Base-by-base conservation (phyloP, 1,140 invertebrate genomes). In the Ptiloglossa arizonensis region DNA sequence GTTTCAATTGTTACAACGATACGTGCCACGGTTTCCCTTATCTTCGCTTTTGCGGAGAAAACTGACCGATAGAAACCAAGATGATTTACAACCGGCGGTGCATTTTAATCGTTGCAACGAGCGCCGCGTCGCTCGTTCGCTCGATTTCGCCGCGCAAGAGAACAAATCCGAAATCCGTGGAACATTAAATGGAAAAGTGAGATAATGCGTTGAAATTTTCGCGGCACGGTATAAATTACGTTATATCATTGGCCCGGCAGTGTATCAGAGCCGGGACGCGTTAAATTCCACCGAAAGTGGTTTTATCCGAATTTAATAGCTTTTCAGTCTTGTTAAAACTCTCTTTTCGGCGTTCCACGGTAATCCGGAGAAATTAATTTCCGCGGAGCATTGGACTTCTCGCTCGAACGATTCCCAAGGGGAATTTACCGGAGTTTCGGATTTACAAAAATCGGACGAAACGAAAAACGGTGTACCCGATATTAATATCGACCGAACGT, bases 1-100 rank as follows among this genome's bases (percentile, higher is more conserved):
- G 52, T 75, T 75, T 75, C 72, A 75, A 75, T 75, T 75, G 72
- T 75, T 75, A 57, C 15, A 24, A 68, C 64, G 52, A 75, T 68
- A 67, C 72, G 64, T 46, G 38, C 50, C 38, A 46, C 50, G n/a
- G 63, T 32, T 41, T 46, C 22, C 63, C 72, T 75, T 75, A 75
- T 75, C 64, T 68, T 32, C 50, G 3, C 38, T 24, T 24, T 15
- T n/a, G n/a, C 17, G 46, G 32, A 52, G 63, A 38, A 67, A 67
- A 44, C 27, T 41, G 72, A 35, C 50, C 52, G 52, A 56, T 68
- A 75, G 68, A 75, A 75, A 68, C 41, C 52, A 24, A 15, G 1
- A 52, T 74, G 72, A 74, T 74, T 74, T 74, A 74, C 24, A 24
- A 27, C 24, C 62, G 29, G 19, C 72, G 63, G 24, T 75, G 63